phyloP scores from a whole-genome alignment of 2,113 vertebrate species.

The Dermatemys mawii region DNA sequence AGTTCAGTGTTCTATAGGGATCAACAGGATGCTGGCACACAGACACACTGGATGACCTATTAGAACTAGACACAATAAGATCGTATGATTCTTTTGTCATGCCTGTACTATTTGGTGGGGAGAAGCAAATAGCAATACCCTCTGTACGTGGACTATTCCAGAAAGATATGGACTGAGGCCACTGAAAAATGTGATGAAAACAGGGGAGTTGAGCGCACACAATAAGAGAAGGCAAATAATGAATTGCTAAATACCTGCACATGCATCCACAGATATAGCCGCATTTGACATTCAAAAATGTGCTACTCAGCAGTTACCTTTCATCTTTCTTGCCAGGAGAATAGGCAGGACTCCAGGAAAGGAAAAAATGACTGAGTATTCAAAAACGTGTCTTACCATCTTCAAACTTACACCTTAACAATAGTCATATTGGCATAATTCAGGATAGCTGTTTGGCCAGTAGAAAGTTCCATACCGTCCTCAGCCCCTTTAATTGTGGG shows the following conservation, averaged over 20 bases:
- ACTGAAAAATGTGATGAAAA: not conserved
- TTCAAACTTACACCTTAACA: not conserved
- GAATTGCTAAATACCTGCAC: not conserved
- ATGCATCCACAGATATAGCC: not conserved
- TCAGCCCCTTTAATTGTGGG: not conserved
- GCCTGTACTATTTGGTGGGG: not conserved
- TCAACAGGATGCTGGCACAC: accelerated
- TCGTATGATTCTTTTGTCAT: not conserved
- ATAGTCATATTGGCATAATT: not conserved
- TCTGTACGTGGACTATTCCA: not conserved
- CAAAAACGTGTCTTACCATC: not conserved
- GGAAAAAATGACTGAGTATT: not conserved
- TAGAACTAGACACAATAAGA: not conserved
- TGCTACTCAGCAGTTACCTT: not conserved
- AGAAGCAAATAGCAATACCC: not conserved
- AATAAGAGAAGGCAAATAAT: not conserved
- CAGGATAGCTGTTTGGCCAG: not conserved
- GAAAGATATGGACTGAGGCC: not conserved
- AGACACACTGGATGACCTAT: not conserved
- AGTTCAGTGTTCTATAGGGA: not conserved
- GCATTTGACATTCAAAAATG: not conserved
- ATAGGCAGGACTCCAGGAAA: not conserved
- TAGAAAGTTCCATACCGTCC: not conserved
- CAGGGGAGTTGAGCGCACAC: not conserved
- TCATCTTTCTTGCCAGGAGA: not conserved